Evolutionary conservation across 2,113 vertebrate genomes (phyloP).

Genomic region (Cinclus cinclus): DNA sequence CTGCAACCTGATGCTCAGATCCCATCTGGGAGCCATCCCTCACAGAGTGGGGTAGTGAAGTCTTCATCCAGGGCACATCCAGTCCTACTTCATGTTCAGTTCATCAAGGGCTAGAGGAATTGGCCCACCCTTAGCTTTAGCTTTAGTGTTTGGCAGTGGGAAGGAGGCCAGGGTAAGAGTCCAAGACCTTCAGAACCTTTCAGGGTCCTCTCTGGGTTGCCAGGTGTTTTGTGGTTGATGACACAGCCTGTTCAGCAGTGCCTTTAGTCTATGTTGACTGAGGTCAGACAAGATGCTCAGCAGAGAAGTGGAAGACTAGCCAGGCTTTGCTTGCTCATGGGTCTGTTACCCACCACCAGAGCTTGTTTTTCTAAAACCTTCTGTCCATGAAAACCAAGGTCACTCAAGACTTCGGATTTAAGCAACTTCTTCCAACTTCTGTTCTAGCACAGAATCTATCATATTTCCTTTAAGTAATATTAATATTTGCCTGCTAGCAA

Average conservation of each 20-base stretch:
- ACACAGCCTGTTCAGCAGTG: no score
- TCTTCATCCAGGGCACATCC: not conserved
- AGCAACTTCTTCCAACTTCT: not conserved
- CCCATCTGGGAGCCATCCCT: accelerated
- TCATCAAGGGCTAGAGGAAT: not conserved
- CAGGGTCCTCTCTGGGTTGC: not conserved
- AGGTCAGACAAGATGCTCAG: not conserved
- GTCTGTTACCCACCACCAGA: not conserved
- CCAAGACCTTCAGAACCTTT: not conserved
- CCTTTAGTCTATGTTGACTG: not conserved
- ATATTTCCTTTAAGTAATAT: not conserved
- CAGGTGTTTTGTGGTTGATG: not conserved
- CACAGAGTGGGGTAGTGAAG: accelerated
- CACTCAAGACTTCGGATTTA: not conserved
- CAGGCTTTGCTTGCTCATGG: not conserved
- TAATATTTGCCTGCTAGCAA: not conserved
- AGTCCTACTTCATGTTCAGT: accelerated
- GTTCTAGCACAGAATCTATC: not conserved
- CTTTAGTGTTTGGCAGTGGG: not conserved
- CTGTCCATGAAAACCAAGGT: not conserved
- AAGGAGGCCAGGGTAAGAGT: not conserved
- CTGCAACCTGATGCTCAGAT: not conserved
- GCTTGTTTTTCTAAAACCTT: not conserved
- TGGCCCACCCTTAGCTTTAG: not conserved
- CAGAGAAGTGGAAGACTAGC: not conserved